These are phyloP conservation scores for Metallyticus violacea DNA, from an alignment of 2,888 invertebrate genomes.

Conservation along the genomic window DNA sequence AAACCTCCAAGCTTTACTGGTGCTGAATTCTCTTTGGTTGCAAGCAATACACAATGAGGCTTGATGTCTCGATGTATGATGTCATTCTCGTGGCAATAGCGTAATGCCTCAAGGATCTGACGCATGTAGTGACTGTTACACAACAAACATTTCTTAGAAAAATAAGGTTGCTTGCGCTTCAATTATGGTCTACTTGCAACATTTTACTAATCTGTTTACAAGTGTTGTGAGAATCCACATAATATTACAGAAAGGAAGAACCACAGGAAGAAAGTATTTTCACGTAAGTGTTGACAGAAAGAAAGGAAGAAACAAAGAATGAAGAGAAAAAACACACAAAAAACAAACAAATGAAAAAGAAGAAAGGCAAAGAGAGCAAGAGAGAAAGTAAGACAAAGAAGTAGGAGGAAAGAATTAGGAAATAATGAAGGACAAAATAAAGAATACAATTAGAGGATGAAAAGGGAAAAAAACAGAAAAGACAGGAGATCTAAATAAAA, in stretches of 20 bases:
- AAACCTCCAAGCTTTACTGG: constrained; percentile 98
- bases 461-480: too few species aligned
- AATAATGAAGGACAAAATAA: too few species aligned
- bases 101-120: constrained; percentile 93
- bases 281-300: neutral
- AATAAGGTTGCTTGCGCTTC: neutral
- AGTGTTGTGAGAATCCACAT: neutral
- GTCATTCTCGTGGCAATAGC: constrained; percentile 97
- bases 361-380: neutral
- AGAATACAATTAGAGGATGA: too few species aligned
- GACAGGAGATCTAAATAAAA: too few species aligned
- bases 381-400: too few species aligned
- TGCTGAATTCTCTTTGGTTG: constrained; percentile 96
- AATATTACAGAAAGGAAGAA: neutral
- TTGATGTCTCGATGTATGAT: constrained; percentile 97
- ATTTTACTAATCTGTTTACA: neutral
- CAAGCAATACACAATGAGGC: constrained; percentile 93
- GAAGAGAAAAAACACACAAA: neutral
- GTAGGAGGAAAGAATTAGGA: too few species aligned
- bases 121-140: constrained; percentile 93
- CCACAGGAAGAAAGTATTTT: neutral
- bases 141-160: neutral
- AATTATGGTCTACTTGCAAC: neutral
- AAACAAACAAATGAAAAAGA: neutral
- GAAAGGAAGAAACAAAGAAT: too few species aligned